Evolutionary conservation across 2,113 vertebrate species (phyloP), one percentile per base, ranked within the genome.

Genomic region (Dipodomys stephensi): DNA sequence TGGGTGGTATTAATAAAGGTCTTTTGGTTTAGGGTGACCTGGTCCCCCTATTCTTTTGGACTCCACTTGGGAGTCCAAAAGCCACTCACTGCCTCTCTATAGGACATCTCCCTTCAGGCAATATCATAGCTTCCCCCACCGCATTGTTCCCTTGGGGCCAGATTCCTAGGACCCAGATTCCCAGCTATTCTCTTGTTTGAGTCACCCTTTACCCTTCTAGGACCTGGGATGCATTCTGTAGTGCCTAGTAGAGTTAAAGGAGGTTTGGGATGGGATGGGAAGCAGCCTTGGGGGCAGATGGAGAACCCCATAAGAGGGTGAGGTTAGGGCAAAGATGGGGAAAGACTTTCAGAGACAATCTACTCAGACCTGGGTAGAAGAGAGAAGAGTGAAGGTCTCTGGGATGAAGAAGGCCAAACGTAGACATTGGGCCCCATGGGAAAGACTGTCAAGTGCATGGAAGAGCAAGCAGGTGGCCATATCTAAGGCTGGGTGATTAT

Each of bases 1-100:
- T 92, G 80, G 46, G 35, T 28, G 46, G 69, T 32, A 73, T 84
- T 84, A 84, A 74, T 92, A 87, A 94, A 92, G 82, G 49, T 86
- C 72, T 78, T 53, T 57, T 89, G n/a, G 69, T 64, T 87, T 69
- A 76, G 44, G 64, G 49, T 67, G 53, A 57, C 60, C 60, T 39
- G 79, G 25, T 5, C n/a, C 53, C 80, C 77, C 71, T 44, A 6
- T 9, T 25, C 35, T 32, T 23, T 49, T 49, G 49, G 8, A 12
- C 49, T 49, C 49, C 16, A 60, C 15, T 12, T 86, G 62, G 39
- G 64, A 32, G 80, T 27, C 68, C 65, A 46, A 80, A 82, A 81
- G 78, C 32, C 82, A 79, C 86, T 74, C 62, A n/a, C 77, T 53
- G 12, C 8, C 25, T 32, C 90, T 85, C 85, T 76, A 64, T 35